Conservation (phyloP, 2,888 invertebrate genomes). For the Boloria selene region DNA sequence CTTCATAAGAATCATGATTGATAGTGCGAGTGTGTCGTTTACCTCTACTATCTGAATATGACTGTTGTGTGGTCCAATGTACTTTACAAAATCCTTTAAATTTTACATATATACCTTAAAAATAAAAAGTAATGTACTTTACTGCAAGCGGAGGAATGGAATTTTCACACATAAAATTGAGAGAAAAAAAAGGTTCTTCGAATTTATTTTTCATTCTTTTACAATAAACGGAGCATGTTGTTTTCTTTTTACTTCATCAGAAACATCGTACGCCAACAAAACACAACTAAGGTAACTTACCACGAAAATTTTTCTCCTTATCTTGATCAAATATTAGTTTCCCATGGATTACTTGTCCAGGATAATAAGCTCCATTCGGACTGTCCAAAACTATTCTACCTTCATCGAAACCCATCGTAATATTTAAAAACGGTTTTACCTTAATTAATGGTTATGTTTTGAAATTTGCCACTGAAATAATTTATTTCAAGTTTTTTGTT, state of each 20-base stretch:
- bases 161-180: too few species aligned
- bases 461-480: too few species aligned
- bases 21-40: conserved; percentile 53
- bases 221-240: too few species aligned
- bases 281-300: conserved; percentile 47
- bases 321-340: conserved; percentile 60
- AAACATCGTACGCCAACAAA: too few species aligned
- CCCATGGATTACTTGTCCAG: conserved; percentile 64
- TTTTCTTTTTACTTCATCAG: too few species aligned
- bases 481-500: too few species aligned
- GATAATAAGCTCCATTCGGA: conserved; percentile 59
- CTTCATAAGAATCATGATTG: conserved; percentile 75
- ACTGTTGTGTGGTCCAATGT: conserved; percentile 69
- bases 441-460: too few species aligned
- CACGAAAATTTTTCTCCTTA: conserved; percentile 65
- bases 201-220: too few species aligned
- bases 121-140: neutral
- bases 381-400: conserved; percentile 62
- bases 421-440: too few species aligned
- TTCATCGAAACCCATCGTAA: conserved; percentile 54
- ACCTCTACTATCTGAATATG: conserved; percentile 49
- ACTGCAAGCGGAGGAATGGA: too few species aligned
- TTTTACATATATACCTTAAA: conserved; percentile 75
- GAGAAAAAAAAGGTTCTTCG: too few species aligned
- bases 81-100: conserved; percentile 78